Evolutionary conservation across 2,113 vertebrate genomes (phyloP).

Genomic region (Podarcis raffonei): DNA sequence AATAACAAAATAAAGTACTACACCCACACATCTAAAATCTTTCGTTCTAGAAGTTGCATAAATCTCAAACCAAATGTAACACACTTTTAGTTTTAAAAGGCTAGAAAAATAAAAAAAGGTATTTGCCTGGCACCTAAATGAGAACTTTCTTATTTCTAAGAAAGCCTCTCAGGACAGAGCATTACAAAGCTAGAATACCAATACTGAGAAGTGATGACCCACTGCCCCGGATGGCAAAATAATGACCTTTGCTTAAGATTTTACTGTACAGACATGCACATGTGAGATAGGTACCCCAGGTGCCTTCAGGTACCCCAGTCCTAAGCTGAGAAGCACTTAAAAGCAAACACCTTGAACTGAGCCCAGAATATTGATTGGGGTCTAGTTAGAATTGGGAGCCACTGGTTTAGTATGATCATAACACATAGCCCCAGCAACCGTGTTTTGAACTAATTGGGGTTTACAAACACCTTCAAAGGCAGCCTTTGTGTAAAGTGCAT

Average conservation of each 20-base stretch:
- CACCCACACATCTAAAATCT: not conserved
- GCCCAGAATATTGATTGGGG: not conserved
- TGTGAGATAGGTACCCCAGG: too few relatives aligned
- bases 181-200: not conserved
- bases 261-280: not conserved
- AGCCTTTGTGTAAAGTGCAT: not conserved
- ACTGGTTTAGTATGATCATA: not conserved
- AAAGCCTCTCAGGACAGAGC: not conserved
- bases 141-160: not conserved
- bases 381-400: not conserved
- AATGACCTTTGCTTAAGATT: not conserved
- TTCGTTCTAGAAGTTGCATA: not conserved
- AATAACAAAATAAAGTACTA: not conserved
- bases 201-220: not conserved
- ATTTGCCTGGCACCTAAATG: not conserved
- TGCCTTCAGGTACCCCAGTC: not conserved
- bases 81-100: not conserved
- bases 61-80: not conserved
- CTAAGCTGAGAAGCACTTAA: not conserved
- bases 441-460: not conserved
- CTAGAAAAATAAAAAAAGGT: not conserved
- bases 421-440: not conserved
- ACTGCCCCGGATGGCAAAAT: not conserved
- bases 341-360: not conserved
- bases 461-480: not conserved